phyloP scores from a whole-genome alignment of 2,113 vertebrate genomes.

The Dascyllus trimaculatus region DNA sequence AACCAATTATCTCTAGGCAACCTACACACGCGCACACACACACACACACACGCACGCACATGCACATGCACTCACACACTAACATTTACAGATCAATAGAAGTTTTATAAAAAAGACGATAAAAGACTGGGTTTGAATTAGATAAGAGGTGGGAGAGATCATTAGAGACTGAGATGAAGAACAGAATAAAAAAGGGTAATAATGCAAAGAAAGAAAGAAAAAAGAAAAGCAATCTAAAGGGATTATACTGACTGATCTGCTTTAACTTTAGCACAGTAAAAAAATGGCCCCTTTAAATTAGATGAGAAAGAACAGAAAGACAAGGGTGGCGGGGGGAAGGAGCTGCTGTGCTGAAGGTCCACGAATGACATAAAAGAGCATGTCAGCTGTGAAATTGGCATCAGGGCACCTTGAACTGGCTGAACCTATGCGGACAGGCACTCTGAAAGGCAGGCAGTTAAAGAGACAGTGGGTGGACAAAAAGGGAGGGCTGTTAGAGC shows the following conservation, averaged over 20 bases:
- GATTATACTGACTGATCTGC: conserved; percentile 47
- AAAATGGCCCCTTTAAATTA: conserved; percentile 54
- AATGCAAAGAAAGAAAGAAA: neutral
- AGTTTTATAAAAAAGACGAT: conserved; percentile 22
- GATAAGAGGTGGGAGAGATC: conserved; percentile 47
- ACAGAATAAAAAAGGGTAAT: neutral
- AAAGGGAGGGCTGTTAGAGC: conserved; percentile 25
- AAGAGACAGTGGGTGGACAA: conserved; percentile 32
- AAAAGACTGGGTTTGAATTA: conserved; percentile 20
- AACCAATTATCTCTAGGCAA: conserved; percentile 62
- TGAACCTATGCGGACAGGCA: conserved; percentile 61
- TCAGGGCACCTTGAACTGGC: conserved; percentile 77
- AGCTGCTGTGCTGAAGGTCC: conserved; percentile 41
- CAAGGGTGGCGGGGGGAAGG: conserved; percentile 7
- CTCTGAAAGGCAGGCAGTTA: conserved; percentile 39
- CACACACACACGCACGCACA: neutral
- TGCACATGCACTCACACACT: neutral
- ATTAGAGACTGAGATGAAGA: conserved; percentile 24
- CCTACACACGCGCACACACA: conserved; percentile 8
- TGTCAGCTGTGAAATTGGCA: conserved; percentile 81
- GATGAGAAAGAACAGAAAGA: conserved; percentile 37
- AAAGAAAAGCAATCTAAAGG: conserved; percentile 11
- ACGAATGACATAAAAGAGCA: conserved; percentile 74
- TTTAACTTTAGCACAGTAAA: conserved; percentile 31
- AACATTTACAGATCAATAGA: conserved; percentile 54